phyloP scores from a whole-genome alignment of 2,797 vertebrate genomes.

The Melanotaenia pygmaea region DNA sequence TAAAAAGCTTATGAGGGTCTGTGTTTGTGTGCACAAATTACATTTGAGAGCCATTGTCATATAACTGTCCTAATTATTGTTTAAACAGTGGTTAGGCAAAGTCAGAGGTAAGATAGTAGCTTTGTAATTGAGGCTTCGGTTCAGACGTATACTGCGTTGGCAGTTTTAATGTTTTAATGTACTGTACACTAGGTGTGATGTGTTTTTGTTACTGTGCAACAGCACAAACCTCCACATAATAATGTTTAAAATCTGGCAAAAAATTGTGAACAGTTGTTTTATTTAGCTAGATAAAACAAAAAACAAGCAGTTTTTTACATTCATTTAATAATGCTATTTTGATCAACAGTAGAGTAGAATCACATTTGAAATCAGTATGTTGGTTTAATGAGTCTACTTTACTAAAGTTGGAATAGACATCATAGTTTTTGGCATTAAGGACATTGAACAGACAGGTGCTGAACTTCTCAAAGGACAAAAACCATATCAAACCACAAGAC shows the following conservation, averaged over 20 bases:
- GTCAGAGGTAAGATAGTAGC: background rate
- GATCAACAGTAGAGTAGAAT: background rate
- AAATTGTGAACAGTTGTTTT: background rate
- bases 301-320: background rate
- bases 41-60: slow-evolving; percentile 2
- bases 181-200: background rate
- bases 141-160: background rate
- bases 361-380: background rate
- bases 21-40: slow-evolving; percentile 13
- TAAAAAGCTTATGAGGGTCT: slow-evolving; percentile 39
- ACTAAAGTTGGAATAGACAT: background rate
- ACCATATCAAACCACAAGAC: too few relatives aligned
- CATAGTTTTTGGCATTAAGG: background rate
- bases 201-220: background rate
- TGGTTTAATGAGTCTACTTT: background rate
- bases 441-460: too few relatives aligned
- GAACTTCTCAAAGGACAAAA: too few relatives aligned
- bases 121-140: background rate
- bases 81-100: slow-evolving; percentile 1
- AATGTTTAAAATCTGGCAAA: slow-evolving; percentile 1
- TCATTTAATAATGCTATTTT: background rate
- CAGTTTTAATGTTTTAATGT: background rate
- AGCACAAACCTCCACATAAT: background rate
- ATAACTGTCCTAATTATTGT: slow-evolving; percentile 12
- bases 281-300: background rate